phyloP scores from a whole-genome alignment of 2,797 vertebrate genomes.

The Danio aesculapii region DNA sequence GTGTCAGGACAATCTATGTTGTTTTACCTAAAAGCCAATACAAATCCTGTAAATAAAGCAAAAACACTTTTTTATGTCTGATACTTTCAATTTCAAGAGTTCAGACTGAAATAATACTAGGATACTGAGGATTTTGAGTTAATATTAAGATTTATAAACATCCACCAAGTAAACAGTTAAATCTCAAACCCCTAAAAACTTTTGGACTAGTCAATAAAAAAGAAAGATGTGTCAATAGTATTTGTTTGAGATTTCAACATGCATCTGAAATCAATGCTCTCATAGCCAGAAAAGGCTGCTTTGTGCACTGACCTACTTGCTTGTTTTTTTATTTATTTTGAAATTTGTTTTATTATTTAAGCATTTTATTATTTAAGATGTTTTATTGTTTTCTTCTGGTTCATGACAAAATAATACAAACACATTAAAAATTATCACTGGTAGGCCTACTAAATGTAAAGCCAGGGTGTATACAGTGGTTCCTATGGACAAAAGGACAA shows the following conservation, averaged over 20 bases:
- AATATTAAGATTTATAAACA: not conserved
- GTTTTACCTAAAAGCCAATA: no score
- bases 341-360: not conserved
- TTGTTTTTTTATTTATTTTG: not conserved
- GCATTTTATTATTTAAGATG: no score
- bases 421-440: no score
- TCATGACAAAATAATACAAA: no score
- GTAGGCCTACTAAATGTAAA: no score
- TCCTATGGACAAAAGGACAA: no score
- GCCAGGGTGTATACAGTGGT: no score
- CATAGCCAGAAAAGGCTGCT: not conserved
- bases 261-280: not conserved
- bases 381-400: no score
- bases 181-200: not conserved
- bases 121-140: not conserved
- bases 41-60: not conserved
- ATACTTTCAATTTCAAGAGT: not conserved
- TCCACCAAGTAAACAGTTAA: not conserved
- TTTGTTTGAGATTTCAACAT: slow-evolving; percentile 25
- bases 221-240: not conserved
- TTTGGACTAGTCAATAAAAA: slow-evolving; percentile 16
- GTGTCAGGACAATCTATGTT: no score
- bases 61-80: not conserved
- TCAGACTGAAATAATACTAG: not conserved
- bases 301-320: not conserved